Evolutionary conservation across 2,113 vertebrate genomes (phyloP).

Genomic region (Acrocephalus kingi): DNA sequence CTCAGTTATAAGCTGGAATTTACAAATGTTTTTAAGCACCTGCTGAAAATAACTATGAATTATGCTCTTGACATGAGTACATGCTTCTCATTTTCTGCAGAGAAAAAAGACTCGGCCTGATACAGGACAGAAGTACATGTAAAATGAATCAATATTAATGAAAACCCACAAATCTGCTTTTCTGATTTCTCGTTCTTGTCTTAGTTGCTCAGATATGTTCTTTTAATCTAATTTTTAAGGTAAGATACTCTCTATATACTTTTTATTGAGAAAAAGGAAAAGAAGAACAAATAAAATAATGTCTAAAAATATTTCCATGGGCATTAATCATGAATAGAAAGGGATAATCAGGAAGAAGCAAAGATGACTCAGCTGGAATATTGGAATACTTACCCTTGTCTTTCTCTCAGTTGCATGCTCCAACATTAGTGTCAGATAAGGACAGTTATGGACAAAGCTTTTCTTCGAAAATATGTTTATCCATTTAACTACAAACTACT

Average conservation of each 20-base stretch:
- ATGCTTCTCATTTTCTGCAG: neutral
- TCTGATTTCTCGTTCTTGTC: neutral
- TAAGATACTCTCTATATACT: neutral
- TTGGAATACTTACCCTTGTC: neutral
- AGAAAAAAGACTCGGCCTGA: neutral
- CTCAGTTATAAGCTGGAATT: slow-evolving; percentile 8
- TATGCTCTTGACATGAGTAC: slow-evolving; percentile 34
- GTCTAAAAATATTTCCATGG: neutral
- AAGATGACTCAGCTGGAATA: neutral
- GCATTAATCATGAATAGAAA: neutral
- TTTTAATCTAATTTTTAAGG: neutral
- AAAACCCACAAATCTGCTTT: slow-evolving; percentile 12
- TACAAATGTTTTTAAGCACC: slow-evolving; percentile 24
- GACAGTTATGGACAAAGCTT: neutral
- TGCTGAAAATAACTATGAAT: slow-evolving; percentile 34
- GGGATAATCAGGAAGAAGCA: neutral
- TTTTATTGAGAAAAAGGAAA: neutral
- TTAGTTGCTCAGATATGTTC: neutral
- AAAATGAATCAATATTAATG: neutral
- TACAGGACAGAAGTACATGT: neutral
- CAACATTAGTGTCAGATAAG: neutral
- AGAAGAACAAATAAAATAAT: neutral
- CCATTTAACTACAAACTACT: neutral
- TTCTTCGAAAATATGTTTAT: neutral
- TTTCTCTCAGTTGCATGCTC: neutral